Evolutionary conservation across 2,113 vertebrate genomes (phyloP).

Genomic region (Caloenas nicobarica): DNA sequence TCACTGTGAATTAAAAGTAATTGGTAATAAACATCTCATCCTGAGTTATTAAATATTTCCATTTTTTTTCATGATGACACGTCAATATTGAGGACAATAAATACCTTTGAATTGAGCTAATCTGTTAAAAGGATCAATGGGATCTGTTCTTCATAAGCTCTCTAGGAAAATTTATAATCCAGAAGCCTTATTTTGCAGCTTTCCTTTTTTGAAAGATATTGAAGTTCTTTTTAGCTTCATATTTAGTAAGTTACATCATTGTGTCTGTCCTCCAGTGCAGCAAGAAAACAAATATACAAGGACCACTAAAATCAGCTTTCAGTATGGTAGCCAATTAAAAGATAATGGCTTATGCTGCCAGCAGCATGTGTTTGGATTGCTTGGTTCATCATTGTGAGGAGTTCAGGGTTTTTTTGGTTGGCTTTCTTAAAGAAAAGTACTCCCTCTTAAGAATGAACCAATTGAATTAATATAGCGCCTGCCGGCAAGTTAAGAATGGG

Average conservation of each 20-base stretch:
- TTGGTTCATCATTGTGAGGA: neutral
- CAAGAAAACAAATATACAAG: neutral
- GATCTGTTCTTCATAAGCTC: neutral
- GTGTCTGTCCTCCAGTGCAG: neutral
- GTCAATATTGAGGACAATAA: neutral
- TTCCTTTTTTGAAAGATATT: neutral
- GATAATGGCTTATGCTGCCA: neutral
- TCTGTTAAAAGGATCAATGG: neutral
- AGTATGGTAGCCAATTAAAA: neutral
- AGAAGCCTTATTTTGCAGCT: neutral
- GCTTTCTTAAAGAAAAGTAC: neutral
- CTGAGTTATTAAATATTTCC: neutral
- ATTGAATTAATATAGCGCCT: neutral
- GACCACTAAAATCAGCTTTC: neutral
- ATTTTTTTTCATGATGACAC: neutral
- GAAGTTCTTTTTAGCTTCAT: neutral
- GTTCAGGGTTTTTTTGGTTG: neutral
- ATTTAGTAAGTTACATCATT: neutral
- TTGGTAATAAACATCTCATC: neutral
- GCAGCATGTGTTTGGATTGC: neutral
- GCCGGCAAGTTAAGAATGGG: neutral
- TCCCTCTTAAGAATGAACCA: neutral
- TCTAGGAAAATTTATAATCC: neutral
- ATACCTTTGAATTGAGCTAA: neutral
- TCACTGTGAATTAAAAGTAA: neutral